Base-by-base conservation (phyloP, 1,140 invertebrate species). In the Gonioctena quinquepunctata region DNA sequence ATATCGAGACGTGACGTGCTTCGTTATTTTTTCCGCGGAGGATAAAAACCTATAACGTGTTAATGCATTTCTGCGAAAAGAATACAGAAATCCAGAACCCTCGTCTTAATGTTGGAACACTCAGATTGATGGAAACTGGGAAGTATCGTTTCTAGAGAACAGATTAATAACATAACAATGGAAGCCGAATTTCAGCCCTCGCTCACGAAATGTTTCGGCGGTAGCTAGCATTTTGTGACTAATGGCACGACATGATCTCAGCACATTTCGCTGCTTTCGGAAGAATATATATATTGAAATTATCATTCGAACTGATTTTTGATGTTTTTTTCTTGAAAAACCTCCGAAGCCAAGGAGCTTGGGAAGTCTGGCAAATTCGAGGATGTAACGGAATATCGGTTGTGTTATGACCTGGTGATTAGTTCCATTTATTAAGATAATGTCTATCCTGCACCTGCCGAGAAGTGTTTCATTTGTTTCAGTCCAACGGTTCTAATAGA, bases 131-230 rank as follows among this genome's bases (percentile, higher is more conserved):
- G 74, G 64, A 67, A 71, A 67, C 69, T 76, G 73, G 70, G 70
- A 71, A 71, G 66, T 66, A 68, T 71, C 69, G 66, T 68, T 73
- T 52, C 66, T 68, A 66, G 66, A 67, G 75, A 63, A 64, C 68
- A 76, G 72, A 78, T 78, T 78, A 78, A 78, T 78, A 78, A 76
- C 63, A 68, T 71, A 71, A 77, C 75, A 77, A 77, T 77, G 73
- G 66, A 72, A 77, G 75, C 73, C 75, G 69, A 72, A 73, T 73
- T 75, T 68, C 67, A 59, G 70, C 60, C 74, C 70, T 72, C 69
- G 57, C 66, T 66, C 67, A 68, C 69, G 64, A 65, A 72, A 76
- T 74, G 72, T 70, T 74, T 70, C 69, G 50, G 60, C 70, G 67
- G 71, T 77, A 71, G 71, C 74, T 76, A 68, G 25, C 21, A 70